phyloP scores from a whole-genome alignment of 2,113 vertebrate genomes.

The Marmota flaviventris region DNA sequence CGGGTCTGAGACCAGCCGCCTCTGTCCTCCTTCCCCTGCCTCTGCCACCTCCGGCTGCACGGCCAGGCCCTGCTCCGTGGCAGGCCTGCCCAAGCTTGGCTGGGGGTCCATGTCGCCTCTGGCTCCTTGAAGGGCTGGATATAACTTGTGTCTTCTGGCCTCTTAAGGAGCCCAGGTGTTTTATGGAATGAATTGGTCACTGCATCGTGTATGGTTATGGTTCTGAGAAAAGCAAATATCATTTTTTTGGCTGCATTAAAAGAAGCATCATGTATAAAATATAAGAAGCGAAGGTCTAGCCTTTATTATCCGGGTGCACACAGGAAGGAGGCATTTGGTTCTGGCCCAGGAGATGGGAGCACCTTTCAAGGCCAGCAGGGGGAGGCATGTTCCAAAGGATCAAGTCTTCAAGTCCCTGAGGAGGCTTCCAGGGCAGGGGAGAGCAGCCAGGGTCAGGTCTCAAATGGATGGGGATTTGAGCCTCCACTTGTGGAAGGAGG shows the following conservation, averaged over 20 bases:
- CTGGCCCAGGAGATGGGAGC: not conserved
- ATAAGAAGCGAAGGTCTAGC: not conserved
- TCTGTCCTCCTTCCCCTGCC: not conserved
- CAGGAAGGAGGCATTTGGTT: not conserved
- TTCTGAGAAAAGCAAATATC: constrained; percentile 75
- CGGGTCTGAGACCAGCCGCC: not conserved
- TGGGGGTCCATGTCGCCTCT: not conserved
- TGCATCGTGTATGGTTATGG: constrained; percentile 72
- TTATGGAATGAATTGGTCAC: constrained; percentile 66
- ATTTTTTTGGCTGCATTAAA: constrained; percentile 83
- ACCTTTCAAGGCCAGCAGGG: not conserved
- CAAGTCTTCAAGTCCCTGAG: too few relatives aligned
- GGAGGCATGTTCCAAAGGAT: not conserved
- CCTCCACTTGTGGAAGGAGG: not conserved
- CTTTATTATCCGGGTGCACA: not conserved
- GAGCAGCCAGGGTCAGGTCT: not conserved
- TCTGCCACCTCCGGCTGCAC: constrained; percentile 46
- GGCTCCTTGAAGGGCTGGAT: not conserved
- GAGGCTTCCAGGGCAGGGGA: not conserved
- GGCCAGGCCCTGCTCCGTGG: not conserved
- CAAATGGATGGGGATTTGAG: not conserved
- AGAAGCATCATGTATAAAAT: constrained; percentile 81
- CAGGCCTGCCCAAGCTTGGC: constrained; percentile 50
- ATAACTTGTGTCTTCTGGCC: constrained; percentile 34
- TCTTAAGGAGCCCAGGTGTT: constrained; percentile 53